Evolutionary conservation across 1,140 invertebrate species (phyloP).

Genomic region (Ceratoteleas bidentatus): DNA sequence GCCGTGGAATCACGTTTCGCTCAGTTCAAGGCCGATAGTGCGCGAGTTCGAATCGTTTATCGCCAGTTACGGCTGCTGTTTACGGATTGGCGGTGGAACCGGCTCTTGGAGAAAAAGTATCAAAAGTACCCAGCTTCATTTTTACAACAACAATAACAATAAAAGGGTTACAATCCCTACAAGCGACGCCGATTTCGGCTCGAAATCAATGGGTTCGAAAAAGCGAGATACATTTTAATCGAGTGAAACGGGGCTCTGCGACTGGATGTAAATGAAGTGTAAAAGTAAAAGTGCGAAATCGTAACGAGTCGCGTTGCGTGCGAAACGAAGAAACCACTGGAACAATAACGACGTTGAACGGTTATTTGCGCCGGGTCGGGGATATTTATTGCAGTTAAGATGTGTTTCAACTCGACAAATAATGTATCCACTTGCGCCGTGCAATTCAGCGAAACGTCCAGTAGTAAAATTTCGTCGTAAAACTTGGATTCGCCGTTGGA

Average conservation of each 20-base stretch:
- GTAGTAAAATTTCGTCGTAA: conserved; percentile 42
- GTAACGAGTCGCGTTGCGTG: neutral
- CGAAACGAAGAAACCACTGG: neutral
- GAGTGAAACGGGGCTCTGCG: neutral
- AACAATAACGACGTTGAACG: neutral
- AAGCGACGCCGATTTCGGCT: neutral
- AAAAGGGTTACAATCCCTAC: neutral
- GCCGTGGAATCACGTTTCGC: conserved; percentile 19
- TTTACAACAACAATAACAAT: conserved; percentile 3
- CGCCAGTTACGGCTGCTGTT: conserved; percentile 6
- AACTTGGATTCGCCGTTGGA: conserved; percentile 32
- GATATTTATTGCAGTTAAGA: conserved; percentile 13
- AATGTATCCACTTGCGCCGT: conserved; percentile 20
- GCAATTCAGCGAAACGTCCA: conserved; percentile 17
- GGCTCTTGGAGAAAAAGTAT: neutral
- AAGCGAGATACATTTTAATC: neutral
- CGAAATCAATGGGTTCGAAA: neutral
- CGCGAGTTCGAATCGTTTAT: conserved; percentile 6
- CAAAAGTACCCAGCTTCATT: neutral
- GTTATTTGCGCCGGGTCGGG: neutral
- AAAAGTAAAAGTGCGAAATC: neutral
- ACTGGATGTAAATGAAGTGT: neutral
- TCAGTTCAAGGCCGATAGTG: conserved; percentile 27
- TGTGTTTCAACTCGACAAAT: conserved; percentile 14
- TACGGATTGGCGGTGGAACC: neutral